Evolutionary conservation across 1,140 invertebrate species (phyloP).

Genomic region (Pseudomyrmex flavicornis): DNA sequence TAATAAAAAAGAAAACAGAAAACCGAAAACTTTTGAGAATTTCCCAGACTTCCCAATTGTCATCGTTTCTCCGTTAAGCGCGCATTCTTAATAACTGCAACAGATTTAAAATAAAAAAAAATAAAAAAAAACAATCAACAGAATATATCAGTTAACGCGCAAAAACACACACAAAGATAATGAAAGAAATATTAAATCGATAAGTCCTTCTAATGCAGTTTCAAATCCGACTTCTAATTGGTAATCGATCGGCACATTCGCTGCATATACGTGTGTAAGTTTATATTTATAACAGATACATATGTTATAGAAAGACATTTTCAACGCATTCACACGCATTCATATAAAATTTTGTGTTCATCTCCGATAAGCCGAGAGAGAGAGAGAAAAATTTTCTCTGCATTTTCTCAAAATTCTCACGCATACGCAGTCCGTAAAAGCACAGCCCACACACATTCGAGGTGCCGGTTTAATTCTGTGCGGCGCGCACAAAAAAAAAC

Average conservation of each 20-base stretch:
- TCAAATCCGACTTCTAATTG: slow-evolving; percentile 61
- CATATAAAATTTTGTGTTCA: slow-evolving; percentile 74
- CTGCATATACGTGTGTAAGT: slow-evolving; percentile 61
- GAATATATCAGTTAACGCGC: background rate
- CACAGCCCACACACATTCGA: slow-evolving; percentile 37
- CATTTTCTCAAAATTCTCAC: slow-evolving; percentile 40
- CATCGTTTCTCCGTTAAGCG: background rate
- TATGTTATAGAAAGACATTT: slow-evolving; percentile 65
- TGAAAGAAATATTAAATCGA: background rate
- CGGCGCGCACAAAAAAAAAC: background rate
- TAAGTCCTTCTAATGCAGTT: background rate
- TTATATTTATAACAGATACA: slow-evolving; percentile 60
- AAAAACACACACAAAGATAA: background rate
- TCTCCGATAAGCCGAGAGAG: slow-evolving; percentile 74
- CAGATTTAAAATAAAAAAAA: background rate
- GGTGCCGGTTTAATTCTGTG: background rate
- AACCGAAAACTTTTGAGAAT: slow-evolving; percentile 35
- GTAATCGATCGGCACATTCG: slow-evolving; percentile 61
- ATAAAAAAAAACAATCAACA: background rate
- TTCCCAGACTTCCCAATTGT: slow-evolving; percentile 19
- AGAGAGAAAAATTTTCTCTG: background rate
- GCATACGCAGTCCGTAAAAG: slow-evolving; percentile 47
- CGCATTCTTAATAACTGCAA: background rate
- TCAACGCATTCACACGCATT: slow-evolving; percentile 40
- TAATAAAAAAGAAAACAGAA: slow-evolving; percentile 23